A percentile compares a stretch with the other conserved stretches of the same genome.
These are phyloP conservation scores for Saimiri boliviensis DNA, from an alignment of 2,113 vertebrate genomes.

Conservation along the genomic window DNA sequence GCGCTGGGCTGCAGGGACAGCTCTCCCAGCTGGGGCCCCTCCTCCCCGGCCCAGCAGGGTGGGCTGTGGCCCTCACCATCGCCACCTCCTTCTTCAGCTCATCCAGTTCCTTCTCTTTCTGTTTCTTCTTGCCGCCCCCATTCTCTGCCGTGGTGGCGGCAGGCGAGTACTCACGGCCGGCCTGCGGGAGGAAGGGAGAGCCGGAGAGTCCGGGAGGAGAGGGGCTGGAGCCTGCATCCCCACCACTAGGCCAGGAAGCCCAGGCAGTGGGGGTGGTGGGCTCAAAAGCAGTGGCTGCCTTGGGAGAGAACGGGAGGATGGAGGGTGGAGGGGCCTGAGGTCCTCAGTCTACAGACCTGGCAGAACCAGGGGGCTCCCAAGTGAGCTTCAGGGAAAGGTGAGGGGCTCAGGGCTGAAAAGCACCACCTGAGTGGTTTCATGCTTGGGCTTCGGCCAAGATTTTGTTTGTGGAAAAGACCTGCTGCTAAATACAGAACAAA, in stretches of 20 bases:
- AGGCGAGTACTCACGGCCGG: constrained; percentile 82
- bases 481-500: neutral
- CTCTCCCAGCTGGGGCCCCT: neutral
- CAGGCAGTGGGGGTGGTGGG: neutral
- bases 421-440: neutral
- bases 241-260: neutral
- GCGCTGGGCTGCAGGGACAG: neutral
- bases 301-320: accelerated
- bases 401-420: neutral
- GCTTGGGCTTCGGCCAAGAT: neutral
- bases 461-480: neutral
- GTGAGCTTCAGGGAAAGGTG: neutral
- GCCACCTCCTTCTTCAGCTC: constrained; percentile 95
- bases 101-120: constrained; percentile 91
- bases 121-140: constrained; percentile 88
- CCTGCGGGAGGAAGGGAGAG: constrained; percentile 57
- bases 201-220: neutral
- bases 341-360: neutral
- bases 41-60: accelerated
- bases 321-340: neutral
- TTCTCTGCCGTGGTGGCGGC: constrained; percentile 84
- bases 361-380: neutral
- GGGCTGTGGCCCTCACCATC: constrained; percentile 84
- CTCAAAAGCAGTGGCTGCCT: neutral
- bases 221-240: neutral